Conservation (phyloP, 2,797 vertebrate species). For the Molossus alvarezi region DNA sequence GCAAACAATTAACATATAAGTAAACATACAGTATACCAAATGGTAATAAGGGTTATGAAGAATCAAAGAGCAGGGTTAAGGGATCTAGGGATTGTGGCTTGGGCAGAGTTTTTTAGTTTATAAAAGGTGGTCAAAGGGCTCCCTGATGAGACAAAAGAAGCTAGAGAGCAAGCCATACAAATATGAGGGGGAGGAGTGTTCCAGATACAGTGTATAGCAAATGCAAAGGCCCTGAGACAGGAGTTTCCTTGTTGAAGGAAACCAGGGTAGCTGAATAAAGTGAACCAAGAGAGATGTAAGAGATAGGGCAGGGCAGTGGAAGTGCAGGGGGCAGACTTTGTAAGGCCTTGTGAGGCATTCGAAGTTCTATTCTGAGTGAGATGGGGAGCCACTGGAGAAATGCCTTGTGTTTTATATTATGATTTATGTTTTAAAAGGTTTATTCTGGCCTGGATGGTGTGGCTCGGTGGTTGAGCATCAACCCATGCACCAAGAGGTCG, state of each 20-base stretch:
- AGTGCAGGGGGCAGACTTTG: background rate
- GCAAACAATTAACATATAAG: constrained; percentile 11
- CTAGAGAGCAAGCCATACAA: background rate
- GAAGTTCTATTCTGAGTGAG: constrained; percentile 4
- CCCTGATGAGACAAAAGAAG: background rate
- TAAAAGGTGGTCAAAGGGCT: constrained; percentile 33
- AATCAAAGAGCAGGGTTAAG: constrained; percentile 4
- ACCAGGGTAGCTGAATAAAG: background rate
- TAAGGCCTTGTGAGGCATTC: background rate
- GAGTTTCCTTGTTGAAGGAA: constrained; percentile 42
- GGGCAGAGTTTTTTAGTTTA: constrained; percentile 23
- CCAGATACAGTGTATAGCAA: background rate
- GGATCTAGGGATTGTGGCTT: background rate
- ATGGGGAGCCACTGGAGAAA: constrained; percentile 18
- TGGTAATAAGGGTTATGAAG: background rate
- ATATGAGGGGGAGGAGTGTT: background rate
- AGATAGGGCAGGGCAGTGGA: background rate
- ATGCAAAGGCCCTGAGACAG: constrained; percentile 31
- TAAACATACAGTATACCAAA: background rate
- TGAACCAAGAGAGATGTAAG: background rate
- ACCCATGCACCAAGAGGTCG: too few species aligned
- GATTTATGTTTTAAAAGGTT: background rate
- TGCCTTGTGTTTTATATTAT: constrained; percentile 29
- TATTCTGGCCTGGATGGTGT: background rate
- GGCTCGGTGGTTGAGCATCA: too few species aligned